A percentile compares a stretch with the other conserved stretches of the same genome.
Evolutionary conservation across 2,888 invertebrate species (phyloP).

Genomic region (Cephus spinipes): DNA sequence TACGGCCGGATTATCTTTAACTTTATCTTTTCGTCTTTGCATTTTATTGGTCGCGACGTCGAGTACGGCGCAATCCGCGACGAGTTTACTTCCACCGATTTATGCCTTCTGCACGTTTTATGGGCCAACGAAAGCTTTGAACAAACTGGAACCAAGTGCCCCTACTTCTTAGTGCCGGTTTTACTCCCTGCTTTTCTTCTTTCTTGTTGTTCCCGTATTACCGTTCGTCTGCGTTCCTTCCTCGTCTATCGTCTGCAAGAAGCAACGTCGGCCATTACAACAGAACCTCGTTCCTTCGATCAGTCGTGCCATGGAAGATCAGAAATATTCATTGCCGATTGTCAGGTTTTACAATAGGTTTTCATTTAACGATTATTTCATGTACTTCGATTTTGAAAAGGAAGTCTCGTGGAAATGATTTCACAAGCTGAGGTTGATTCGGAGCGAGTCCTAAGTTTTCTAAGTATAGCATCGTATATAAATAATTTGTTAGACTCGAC

Average conservation of each 20-base stretch:
- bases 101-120: not conserved
- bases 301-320: not conserved
- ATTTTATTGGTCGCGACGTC: slow-evolving; percentile 43
- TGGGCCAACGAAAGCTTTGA: not conserved
- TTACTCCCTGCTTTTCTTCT: not conserved
- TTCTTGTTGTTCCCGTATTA: not conserved
- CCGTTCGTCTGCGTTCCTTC: no score
- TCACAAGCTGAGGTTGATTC: not conserved
- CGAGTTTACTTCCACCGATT: not conserved
- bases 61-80: not conserved
- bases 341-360: not conserved
- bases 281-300: not conserved
- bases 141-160: not conserved
- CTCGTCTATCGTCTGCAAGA: not conserved
- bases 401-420: not conserved
- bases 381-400: not conserved
- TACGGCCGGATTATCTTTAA: slow-evolving; percentile 48
- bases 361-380: not conserved
- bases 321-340: not conserved
- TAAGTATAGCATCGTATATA: not conserved
- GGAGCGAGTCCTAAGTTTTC: not conserved
- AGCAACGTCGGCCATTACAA: not conserved
- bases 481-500: not conserved
- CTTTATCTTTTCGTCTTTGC: slow-evolving; percentile 55
- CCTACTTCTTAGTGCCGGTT: not conserved